Percentiles rank a stretch among this genome's conserved stretches.
Evolutionary conservation across 2,797 vertebrate species (phyloP).

Genomic region (Dicrostonyx torquatus): DNA sequence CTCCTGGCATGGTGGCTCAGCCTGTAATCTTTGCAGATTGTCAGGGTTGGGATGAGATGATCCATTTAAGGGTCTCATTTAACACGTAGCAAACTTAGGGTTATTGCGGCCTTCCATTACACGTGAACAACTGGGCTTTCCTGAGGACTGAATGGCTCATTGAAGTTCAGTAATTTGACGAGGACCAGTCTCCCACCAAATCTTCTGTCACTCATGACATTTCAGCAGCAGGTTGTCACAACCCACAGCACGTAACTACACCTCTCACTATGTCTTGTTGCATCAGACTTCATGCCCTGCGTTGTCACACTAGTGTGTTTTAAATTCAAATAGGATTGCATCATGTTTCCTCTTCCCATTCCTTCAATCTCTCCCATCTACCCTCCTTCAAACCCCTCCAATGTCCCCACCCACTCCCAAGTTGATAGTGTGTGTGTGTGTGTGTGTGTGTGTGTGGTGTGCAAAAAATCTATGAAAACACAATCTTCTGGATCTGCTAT

Average conservation of each 20-base stretch:
- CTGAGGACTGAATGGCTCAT: background rate
- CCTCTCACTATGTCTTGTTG: accelerated
- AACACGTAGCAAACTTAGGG: background rate
- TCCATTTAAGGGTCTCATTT: background rate
- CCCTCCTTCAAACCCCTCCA: background rate
- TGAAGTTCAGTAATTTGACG: background rate
- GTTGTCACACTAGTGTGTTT: background rate
- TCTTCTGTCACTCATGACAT: background rate
- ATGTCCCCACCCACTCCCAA: background rate
- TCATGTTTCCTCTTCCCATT: background rate
- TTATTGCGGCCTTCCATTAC: background rate
- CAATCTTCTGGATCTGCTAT: background rate
- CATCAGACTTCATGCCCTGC: too few relatives aligned
- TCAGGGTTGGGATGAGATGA: background rate
- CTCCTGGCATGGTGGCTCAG: background rate
- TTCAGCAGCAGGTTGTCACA: background rate
- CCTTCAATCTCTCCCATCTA: background rate
- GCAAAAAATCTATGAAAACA: background rate
- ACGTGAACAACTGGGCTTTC: background rate
- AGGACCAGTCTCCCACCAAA: background rate
- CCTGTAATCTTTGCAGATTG: background rate
- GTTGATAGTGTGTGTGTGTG: background rate
- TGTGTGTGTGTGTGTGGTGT: background rate
- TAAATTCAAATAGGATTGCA: background rate
- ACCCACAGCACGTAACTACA: too few relatives aligned